A percentile compares a stretch with the other conserved stretches of the same genome.
Conservation (phyloP, 2,113 vertebrate genomes). For the Platycercus adscitus region DNA sequence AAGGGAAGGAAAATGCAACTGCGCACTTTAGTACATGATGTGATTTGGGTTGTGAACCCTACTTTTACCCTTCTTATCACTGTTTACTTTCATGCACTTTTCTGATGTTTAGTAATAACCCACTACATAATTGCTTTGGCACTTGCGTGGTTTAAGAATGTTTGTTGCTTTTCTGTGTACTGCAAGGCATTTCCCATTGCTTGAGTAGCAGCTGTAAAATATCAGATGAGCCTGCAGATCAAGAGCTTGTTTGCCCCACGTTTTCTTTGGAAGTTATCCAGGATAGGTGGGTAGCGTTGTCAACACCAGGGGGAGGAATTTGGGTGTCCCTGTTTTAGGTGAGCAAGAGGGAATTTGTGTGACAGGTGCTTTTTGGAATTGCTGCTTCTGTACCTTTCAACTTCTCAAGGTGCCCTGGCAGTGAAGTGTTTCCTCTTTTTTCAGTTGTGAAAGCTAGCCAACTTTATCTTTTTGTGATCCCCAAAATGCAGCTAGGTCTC, state of each 20-base stretch:
- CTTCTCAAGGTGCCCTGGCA: conserved; percentile 37
- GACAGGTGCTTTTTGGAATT: neutral
- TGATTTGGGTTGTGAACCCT: neutral
- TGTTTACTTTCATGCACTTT: neutral
- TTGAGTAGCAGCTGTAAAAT: neutral
- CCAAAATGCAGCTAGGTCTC: conserved; percentile 5
- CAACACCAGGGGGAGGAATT: neutral
- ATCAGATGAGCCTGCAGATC: neutral
- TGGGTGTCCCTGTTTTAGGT: neutral
- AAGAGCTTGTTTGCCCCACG: neutral
- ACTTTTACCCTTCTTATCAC: neutral
- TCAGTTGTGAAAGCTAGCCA: neutral
- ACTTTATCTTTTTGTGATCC: conserved; percentile 38
- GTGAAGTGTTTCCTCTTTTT: neutral
- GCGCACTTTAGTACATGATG: neutral
- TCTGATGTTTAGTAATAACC: neutral
- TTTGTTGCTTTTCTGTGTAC: neutral
- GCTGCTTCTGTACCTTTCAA: neutral
- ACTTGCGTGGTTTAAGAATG: neutral
- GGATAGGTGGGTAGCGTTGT: neutral
- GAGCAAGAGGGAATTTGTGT: neutral
- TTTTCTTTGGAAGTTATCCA: neutral
- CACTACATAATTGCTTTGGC: neutral
- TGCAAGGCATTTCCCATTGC: neutral
- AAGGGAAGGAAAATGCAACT: neutral